phyloP scores from a whole-genome alignment of 2,797 vertebrate species.

The Periophthalmus magnuspinnatus region DNA sequence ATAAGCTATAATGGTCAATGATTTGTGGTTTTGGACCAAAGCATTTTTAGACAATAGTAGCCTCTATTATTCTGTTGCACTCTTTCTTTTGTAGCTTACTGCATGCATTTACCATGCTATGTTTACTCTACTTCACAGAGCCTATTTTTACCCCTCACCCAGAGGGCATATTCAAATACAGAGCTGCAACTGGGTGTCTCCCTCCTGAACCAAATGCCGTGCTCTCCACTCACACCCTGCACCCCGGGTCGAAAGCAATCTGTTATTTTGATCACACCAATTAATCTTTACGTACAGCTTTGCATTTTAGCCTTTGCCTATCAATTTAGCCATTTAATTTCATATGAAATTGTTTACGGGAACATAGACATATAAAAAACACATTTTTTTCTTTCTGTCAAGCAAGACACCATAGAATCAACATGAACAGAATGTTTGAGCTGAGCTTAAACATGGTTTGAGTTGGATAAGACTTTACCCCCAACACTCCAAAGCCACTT shows the following conservation, averaged over 20 bases:
- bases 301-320: not conserved
- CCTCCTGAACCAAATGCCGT: constrained; percentile 45
- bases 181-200: constrained; percentile 67
- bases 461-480: too few relatives aligned
- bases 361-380: not conserved
- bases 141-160: constrained; percentile 77
- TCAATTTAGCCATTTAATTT: not conserved
- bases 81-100: constrained; percentile 50
- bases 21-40: constrained; percentile 16
- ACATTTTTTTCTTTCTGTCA: too few relatives aligned
- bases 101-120: constrained; percentile 62
- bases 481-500: too few relatives aligned
- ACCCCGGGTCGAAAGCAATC: constrained; percentile 31
- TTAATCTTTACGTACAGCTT: not conserved
- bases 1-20: not conserved
- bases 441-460: too few relatives aligned
- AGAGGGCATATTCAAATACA: constrained; percentile 74
- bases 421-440: too few relatives aligned
- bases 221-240: constrained; percentile 43
- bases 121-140: constrained; percentile 73
- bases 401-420: too few relatives aligned
- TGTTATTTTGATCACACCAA: constrained; percentile 19
- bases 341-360: not conserved
- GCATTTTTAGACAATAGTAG: constrained; percentile 29
- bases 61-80: constrained; percentile 10